Conservation (phyloP, 2,888 invertebrate species). For the Clitarchus hookeri region DNA sequence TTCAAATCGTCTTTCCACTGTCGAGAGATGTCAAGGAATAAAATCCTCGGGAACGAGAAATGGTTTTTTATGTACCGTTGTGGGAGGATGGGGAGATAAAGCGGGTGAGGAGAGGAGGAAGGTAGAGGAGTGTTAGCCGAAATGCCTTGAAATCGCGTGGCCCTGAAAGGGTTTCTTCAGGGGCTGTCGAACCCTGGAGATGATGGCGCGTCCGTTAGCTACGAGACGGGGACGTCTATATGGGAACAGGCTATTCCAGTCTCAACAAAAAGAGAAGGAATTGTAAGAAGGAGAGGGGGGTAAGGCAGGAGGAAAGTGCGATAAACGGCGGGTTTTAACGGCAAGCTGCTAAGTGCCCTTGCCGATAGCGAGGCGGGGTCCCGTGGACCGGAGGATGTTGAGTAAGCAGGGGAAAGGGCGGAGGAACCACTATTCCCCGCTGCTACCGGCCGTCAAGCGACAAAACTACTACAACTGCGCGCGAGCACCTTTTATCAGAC, state of each 20-base stretch:
- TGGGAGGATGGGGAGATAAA: no score
- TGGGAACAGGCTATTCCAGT: not conserved
- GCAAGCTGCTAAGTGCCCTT: not conserved
- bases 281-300: no score
- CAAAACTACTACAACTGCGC: not conserved
- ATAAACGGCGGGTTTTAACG: constrained; percentile 7
- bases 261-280: not conserved
- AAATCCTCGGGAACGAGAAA: not conserved
- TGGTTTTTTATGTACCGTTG: not conserved
- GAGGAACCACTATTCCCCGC: not conserved
- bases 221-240: not conserved
- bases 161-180: no score
- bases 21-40: not conserved
- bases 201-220: no score
- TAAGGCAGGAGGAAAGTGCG: not conserved
- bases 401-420: not conserved
- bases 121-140: not conserved
- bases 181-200: not conserved
- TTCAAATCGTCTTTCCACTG: not conserved
- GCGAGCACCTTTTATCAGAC: not conserved
- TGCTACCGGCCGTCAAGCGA: not conserved
- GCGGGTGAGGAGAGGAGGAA: not conserved
- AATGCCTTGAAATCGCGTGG: not conserved
- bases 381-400: not conserved
- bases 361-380: not conserved